Conservation (phyloP, 2,797 vertebrate genomes). For the Allenopithecus nigroviridis region DNA sequence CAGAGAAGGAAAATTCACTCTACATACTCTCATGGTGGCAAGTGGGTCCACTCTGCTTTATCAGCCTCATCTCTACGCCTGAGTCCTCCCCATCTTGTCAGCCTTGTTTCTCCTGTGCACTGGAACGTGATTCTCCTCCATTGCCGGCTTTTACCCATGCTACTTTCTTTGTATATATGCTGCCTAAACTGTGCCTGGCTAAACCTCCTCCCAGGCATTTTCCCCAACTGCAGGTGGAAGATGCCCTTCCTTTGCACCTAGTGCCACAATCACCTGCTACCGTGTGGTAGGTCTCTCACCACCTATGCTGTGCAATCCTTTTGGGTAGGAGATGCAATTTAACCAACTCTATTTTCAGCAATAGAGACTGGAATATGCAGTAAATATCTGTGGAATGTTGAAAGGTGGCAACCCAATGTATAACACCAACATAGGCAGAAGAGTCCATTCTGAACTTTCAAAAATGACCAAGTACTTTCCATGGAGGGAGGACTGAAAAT, state of each 20-base stretch:
- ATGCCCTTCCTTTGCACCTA: background rate
- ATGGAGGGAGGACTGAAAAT: background rate
- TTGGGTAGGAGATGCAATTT: background rate
- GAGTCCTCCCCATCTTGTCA: background rate
- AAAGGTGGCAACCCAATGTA: background rate
- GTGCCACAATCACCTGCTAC: background rate
- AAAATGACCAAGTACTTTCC: background rate
- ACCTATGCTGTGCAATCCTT: too few relatives aligned
- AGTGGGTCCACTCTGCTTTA: background rate
- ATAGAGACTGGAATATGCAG: background rate
- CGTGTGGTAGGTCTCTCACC: background rate
- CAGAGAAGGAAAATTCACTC: background rate
- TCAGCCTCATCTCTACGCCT: background rate
- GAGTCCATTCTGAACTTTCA: background rate
- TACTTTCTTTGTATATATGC: background rate
- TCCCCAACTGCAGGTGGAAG: background rate
- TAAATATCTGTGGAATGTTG: background rate
- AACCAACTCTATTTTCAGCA: background rate
- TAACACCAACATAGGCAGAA: background rate
- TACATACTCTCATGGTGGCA: background rate
- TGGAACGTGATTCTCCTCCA: background rate
- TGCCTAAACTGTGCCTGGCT: background rate
- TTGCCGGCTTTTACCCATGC: accelerated
- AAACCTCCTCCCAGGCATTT: background rate
- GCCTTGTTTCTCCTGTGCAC: background rate